Evolutionary conservation across 1,140 invertebrate genomes (phyloP), one percentile per base, ranked within the genome.

Genomic region (Pollicipes pollicipes): DNA sequence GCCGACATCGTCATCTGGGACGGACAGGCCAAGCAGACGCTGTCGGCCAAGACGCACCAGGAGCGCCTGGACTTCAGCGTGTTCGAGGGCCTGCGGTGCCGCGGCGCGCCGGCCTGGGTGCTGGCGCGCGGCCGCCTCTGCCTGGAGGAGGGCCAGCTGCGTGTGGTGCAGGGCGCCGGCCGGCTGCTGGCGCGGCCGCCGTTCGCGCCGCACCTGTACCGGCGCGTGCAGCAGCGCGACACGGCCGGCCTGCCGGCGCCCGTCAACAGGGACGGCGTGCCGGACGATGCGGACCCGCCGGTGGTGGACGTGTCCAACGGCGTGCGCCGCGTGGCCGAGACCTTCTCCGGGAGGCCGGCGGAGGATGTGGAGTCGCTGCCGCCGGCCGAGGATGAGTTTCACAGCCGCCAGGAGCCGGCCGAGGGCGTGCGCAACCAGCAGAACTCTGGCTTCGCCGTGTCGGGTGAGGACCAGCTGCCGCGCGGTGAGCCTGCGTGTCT

Each of bases 1-100:
- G 97, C 95, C 17, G 97, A 99, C 81, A 85, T 99, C 75, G 91
- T 99, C 17, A 86, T 99, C 70, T 99, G 96, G 97, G 92, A 99
- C 83, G 90, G 91, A 0, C 85, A 87, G 71, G 85, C 85, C 32
- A 89, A 88, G 68, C 82, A 90, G 69, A 90, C 85, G 69, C 97
- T 99, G 77, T 96, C 94, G 3, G 93, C 94, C 0, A 84, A 66
- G 74, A 94, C 88, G 0, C 97, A 99, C 81, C 88, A 94, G 75
- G 92, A 96, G 73, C 90, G 90, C 21, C 87, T 89, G 73, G 94
- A 99, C 82, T 98, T 95, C 78, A 99, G 99, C 82, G 97, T 99
- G 75, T 99, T 98, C 81, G 96, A 99, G 84, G 74, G 72, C 69
- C 73, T 76, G 73, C 73, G 73, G 69, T 72, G 76, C 58, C 88